A percentile compares a stretch with the other conserved stretches of the same genome.
Evolutionary conservation across 2,113 vertebrate species (phyloP).

Genomic region (Macrotis lagotis): DNA sequence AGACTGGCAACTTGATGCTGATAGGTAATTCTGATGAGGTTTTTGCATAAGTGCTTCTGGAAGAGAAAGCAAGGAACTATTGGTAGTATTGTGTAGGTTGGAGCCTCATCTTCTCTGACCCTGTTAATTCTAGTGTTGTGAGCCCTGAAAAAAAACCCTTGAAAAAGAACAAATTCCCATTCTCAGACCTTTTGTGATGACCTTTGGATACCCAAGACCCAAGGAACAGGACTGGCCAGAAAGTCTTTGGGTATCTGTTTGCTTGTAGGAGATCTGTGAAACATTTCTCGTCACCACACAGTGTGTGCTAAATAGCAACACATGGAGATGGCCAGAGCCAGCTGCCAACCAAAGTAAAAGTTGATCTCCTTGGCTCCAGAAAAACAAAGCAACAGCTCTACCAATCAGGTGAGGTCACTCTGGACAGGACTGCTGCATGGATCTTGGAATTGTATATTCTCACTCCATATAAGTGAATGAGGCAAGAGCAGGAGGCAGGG

Average conservation of each 20-base stretch:
- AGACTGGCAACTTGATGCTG: neutral
- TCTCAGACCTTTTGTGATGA: slow-evolving; percentile 18
- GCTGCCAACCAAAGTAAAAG: neutral
- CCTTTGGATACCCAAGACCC: neutral
- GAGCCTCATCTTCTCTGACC: neutral
- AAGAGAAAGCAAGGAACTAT: neutral
- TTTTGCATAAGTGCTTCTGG: slow-evolving; percentile 13
- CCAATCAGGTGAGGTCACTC: neutral
- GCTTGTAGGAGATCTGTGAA: neutral
- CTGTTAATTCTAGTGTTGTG: neutral
- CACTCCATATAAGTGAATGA: neutral
- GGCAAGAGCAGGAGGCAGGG: neutral
- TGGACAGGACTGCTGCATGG: neutral
- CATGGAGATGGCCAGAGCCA: neutral
- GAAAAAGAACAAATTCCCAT: neutral
- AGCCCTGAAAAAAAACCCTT: neutral
- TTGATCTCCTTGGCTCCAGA: neutral
- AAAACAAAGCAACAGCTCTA: neutral
- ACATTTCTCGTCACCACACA: neutral
- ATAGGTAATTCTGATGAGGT: slow-evolving; percentile 5
- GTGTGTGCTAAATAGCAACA: neutral
- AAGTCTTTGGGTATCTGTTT: neutral
- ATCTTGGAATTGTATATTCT: neutral
- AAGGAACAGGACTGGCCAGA: neutral
- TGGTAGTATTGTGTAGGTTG: neutral